Conservation (phyloP, 1,140 invertebrate species). For the Plutomurus gul region DNA sequence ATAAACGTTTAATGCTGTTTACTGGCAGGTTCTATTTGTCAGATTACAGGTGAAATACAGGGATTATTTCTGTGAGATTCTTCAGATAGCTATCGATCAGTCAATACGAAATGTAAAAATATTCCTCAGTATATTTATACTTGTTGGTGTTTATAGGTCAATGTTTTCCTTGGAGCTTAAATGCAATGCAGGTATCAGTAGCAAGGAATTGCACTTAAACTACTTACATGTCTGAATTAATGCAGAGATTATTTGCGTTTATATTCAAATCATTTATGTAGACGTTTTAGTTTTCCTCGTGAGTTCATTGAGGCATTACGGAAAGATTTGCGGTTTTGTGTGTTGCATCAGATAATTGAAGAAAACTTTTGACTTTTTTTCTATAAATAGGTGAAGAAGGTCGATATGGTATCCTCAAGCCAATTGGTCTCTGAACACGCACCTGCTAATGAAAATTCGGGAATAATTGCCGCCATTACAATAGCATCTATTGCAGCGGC, state of each 20-base stretch:
- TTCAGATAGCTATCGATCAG: too few relatives aligned
- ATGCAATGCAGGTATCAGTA: neutral
- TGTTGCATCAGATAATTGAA: too few relatives aligned
- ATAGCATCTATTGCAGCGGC: slow-evolving; percentile 62
- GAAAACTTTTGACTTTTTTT: neutral
- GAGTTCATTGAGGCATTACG: too few relatives aligned
- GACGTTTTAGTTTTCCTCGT: too few relatives aligned
- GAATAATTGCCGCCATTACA: slow-evolving; percentile 62
- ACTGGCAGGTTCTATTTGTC: neutral
- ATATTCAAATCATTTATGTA: too few relatives aligned
- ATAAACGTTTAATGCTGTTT: neutral
- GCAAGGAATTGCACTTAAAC: neutral
- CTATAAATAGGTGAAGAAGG: slow-evolving; percentile 43
- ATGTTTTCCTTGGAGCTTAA: slow-evolving; percentile 10
- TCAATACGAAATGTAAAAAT: too few relatives aligned
- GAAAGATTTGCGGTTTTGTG: too few relatives aligned
- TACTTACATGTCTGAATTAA: too few relatives aligned
- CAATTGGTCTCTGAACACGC: slow-evolving; percentile 33
- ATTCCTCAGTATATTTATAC: too few relatives aligned
- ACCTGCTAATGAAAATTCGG: slow-evolving; percentile 57
- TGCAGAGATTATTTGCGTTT: too few relatives aligned
- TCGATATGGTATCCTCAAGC: slow-evolving; percentile 49
- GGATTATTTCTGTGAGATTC: too few relatives aligned
- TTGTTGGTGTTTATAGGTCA: neutral
- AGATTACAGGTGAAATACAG: neutral